phyloP scores from a whole-genome alignment of 2,888 invertebrate species.

The Lacanobia oleracea region DNA sequence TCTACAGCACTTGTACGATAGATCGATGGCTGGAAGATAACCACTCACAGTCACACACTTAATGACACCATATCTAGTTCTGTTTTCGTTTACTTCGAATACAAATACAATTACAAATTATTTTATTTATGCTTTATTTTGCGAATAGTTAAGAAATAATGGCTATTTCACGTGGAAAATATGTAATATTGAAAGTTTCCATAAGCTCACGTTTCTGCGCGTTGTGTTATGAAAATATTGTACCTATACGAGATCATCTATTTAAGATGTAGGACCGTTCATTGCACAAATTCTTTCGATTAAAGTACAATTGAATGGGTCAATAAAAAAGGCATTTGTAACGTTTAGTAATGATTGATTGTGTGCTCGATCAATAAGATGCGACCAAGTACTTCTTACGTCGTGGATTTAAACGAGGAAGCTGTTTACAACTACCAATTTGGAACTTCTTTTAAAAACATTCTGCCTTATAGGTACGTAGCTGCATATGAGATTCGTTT shows the following conservation, averaged over 20 bases:
- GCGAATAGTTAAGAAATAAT: background rate
- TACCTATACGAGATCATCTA: slow-evolving; percentile 35
- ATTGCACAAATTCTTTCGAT: slow-evolving; percentile 66
- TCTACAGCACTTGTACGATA: slow-evolving; percentile 51
- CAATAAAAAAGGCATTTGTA: slow-evolving; percentile 81
- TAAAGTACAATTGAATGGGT: slow-evolving; percentile 78
- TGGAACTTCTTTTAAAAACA: slow-evolving; percentile 26
- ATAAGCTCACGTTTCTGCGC: background rate
- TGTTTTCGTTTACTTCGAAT: background rate
- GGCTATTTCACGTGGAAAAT: background rate
- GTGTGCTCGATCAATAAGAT: slow-evolving; percentile 51
- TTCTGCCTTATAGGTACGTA: slow-evolving; percentile 19
- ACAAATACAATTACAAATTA: too few relatives aligned
- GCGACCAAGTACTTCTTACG: slow-evolving; percentile 29
- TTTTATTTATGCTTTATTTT: too few relatives aligned
- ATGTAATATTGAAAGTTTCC: background rate
- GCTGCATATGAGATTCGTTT: slow-evolving; percentile 12
- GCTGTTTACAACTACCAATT: slow-evolving; percentile 23
- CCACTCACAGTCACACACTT: slow-evolving; percentile 24
- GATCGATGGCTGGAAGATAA: slow-evolving; percentile 38
- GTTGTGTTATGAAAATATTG: slow-evolving; percentile 21
- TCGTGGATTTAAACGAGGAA: slow-evolving; percentile 43
- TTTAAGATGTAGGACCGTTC: slow-evolving; percentile 21
- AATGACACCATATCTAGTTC: slow-evolving; percentile 5
- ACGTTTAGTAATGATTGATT: slow-evolving; percentile 73